phyloP scores from a whole-genome alignment of 2,797 vertebrate species.

The Astyanax mexicanus region DNA sequence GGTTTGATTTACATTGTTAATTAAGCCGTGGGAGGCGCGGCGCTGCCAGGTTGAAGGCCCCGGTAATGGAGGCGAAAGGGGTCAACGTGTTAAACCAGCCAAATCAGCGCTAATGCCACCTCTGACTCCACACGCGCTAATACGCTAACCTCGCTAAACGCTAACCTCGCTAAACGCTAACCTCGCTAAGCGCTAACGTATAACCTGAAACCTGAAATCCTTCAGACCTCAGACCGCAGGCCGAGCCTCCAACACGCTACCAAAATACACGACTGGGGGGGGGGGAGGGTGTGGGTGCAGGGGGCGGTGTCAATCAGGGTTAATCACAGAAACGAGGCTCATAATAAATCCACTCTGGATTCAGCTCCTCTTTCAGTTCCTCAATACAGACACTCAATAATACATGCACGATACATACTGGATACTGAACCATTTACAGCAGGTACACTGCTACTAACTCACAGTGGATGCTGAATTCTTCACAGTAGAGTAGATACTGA shows the following conservation, averaged over 20 bases:
- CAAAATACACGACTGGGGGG: too few species aligned
- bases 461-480: too few species aligned
- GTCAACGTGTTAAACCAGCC: constrained; percentile 46
- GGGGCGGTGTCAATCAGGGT: not conserved
- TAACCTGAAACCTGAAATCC: not conserved
- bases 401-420: too few species aligned
- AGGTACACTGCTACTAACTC: too few species aligned
- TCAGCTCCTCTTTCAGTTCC: not conserved
- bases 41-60: not conserved
- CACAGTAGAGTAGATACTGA: too few species aligned
- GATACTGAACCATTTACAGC: too few species aligned
- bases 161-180: not conserved
- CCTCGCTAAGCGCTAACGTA: not conserved
- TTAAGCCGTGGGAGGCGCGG: constrained; percentile 27
- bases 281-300: too few species aligned
- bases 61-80: constrained; percentile 12
- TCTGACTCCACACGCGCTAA: constrained; percentile 7
- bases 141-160: not conserved
- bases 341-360: constrained; percentile 1
- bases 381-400: not conserved
- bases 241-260: too few species aligned
- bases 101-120: constrained; percentile 44
- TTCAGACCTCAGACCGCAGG: not conserved
- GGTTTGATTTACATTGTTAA: constrained; percentile 60
- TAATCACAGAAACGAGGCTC: not conserved